Evolutionary conservation across 2,113 vertebrate species (phyloP).

Genomic region (Cariama cristata): DNA sequence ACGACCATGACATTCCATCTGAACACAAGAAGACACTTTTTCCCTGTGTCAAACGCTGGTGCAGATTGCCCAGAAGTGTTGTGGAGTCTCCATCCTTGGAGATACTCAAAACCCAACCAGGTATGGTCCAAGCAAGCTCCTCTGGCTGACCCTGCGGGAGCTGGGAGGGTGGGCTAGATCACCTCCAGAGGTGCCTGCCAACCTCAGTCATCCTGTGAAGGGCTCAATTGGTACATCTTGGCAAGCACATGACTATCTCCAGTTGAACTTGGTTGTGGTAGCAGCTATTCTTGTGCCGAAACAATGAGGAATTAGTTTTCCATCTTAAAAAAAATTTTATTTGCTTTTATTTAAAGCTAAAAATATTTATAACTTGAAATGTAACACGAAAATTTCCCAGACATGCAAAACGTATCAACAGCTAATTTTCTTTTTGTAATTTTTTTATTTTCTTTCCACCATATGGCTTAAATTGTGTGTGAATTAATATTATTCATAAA

Average conservation of each 20-base stretch:
- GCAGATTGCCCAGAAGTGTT: not conserved
- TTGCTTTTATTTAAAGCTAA: not conserved
- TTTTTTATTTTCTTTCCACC: slow-evolving; percentile 5
- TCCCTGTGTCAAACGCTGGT: too few species aligned
- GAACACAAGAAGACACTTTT: not conserved
- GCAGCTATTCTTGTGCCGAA: not conserved
- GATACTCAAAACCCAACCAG: not conserved
- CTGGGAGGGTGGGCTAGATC: not conserved
- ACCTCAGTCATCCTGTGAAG: not conserved
- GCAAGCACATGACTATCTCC: not conserved
- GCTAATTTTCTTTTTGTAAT: not conserved
- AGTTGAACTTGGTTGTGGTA: not conserved
- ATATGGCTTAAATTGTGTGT: not conserved
- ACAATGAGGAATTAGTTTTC: not conserved
- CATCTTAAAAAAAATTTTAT: not conserved
- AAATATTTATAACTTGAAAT: not conserved
- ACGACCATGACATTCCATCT: not conserved
- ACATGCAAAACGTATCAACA: not conserved
- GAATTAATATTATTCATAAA: slow-evolving; percentile 52
- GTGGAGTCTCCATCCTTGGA: not conserved
- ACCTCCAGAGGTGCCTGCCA: not conserved
- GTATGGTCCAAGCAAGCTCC: accelerated
- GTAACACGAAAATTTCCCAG: not conserved
- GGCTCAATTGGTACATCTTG: not conserved
- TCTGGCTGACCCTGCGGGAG: not conserved